Evolutionary conservation across 2,113 vertebrate species (phyloP), one percentile per base, ranked within the genome.

Genomic region (Carassius auratus): DNA sequence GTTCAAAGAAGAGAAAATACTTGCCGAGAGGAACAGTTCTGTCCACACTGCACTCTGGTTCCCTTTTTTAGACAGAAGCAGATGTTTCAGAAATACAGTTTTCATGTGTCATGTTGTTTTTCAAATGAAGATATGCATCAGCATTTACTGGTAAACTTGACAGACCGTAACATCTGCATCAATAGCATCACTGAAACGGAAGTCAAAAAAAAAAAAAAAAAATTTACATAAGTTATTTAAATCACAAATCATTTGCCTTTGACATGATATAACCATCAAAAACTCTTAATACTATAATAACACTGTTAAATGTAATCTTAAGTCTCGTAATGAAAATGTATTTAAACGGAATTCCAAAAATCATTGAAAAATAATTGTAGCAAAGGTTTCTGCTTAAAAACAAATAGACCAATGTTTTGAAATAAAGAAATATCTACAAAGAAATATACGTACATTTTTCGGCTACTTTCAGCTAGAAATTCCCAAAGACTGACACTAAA

Each of bases 1-100:
- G 91, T 85, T 75, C 5, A 21, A 68, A 73, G 30, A 45, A 61
- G 14, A 77, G 74, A 36, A 36, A 48, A 38, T 9, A 52, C 12
- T n/a, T 42, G 5, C 62, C 15, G 50, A 48, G 13, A 78, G 48
- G 36, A 64, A 73, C 14, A 9, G 9, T 6, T 50, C 42, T 8
- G 6, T 42, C 8, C 42, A 48, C 9, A 64, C 17, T 12, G 14
- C 13, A 23, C 8, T 59, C 15, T 74, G 19, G 9, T 74, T 84
- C 57, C 36, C 48, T 17, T 48, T 81, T 48, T 62, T 19, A 64
- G n/a, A 62, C 62, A 0, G 10, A 84, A 83, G 38, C 52, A 83
- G 81, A 73, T 57, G 33, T 83, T 30, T 69, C 19, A 45, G 62
- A 50, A n/a, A 6, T 14, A 42, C 19, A 61, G 8, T 17, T 23